Evolutionary conservation across 2,113 vertebrate genomes (phyloP).

Genomic region (Morone chrysops): DNA sequence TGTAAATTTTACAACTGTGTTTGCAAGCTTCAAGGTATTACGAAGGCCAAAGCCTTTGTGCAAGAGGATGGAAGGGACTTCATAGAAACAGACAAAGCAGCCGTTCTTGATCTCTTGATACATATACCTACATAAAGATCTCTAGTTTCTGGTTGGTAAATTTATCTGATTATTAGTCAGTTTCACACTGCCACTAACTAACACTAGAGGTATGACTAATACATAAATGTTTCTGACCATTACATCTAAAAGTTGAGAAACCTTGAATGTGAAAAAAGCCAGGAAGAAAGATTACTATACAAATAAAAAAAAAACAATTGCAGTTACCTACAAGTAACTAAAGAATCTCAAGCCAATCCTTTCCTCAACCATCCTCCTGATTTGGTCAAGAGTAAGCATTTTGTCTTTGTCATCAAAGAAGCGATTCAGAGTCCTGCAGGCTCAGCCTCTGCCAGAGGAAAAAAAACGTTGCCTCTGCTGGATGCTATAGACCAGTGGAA

Average conservation of each 20-base stretch:
- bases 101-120: background rate
- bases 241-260: background rate
- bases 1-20: conserved; percentile 25
- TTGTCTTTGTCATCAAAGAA: background rate
- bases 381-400: background rate
- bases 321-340: background rate
- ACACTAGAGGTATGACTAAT: background rate
- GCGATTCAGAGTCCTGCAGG: background rate
- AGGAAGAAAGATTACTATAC: background rate
- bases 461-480: too few species aligned
- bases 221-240: background rate
- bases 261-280: background rate
- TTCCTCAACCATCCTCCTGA: background rate
- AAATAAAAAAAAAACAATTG: background rate
- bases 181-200: background rate
- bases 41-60: background rate
- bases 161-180: background rate
- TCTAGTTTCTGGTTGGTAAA: conserved; percentile 2
- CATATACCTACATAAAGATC: background rate
- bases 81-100: conserved; percentile 6
- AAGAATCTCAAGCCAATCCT: too few species aligned
- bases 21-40: conserved; percentile 5
- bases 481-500: background rate
- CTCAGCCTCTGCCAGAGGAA: background rate
- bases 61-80: background rate